A percentile compares a stretch with the other conserved stretches of the same genome.
phyloP scores from a whole-genome alignment of 1,140 invertebrate genomes.

The Cotesia vestalis region DNA sequence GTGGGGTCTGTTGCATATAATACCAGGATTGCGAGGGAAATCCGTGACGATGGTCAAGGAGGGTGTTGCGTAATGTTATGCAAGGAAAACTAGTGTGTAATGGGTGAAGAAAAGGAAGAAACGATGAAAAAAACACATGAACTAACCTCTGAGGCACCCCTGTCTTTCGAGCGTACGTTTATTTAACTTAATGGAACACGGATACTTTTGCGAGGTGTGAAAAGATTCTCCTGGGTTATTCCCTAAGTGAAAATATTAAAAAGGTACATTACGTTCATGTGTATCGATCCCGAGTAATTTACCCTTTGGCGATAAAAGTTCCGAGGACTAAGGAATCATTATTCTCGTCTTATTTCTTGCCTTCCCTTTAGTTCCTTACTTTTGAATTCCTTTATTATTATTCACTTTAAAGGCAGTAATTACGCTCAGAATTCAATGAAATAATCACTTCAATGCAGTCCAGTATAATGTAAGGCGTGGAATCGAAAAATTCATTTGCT shows the following conservation, averaged over 20 bases:
- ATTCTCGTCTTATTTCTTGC: no score
- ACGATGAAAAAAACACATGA: slow-evolving; percentile 8
- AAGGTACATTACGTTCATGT: no score
- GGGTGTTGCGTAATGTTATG: slow-evolving; percentile 11
- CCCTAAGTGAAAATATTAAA: slow-evolving; percentile 36
- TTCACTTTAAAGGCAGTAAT: no score
- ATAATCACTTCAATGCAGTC: no score
- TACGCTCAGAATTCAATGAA: no score
- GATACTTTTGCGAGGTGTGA: slow-evolving; percentile 48
- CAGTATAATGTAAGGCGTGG: no score
- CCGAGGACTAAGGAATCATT: no score
- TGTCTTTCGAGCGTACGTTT: slow-evolving; percentile 62
- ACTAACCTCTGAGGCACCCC: slow-evolving; percentile 49
- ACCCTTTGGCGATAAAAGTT: no score
- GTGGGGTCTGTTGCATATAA: not conserved
- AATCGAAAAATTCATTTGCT: no score
- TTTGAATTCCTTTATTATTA: no score
- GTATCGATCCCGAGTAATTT: no score
- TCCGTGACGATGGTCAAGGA: not conserved
- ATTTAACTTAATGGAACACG: slow-evolving; percentile 48
- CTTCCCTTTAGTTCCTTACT: no score
- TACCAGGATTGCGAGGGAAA: not conserved
- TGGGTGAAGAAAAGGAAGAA: slow-evolving; percentile 22
- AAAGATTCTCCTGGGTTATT: slow-evolving; percentile 38
- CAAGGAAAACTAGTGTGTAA: not conserved